Evolutionary conservation across 2,888 invertebrate species (phyloP).

Genomic region (Drosophila mimica): DNA sequence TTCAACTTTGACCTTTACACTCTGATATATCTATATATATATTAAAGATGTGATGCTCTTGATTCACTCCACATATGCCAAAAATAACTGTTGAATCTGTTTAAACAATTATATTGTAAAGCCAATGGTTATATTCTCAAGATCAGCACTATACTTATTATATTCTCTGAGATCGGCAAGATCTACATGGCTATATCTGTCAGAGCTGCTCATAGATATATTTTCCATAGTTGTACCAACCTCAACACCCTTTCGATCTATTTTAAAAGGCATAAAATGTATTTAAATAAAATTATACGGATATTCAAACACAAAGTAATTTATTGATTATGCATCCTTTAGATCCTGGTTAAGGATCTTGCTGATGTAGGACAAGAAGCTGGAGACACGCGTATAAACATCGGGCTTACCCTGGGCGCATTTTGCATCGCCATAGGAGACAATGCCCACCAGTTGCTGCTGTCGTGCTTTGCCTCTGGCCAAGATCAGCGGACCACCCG

Average conservation of each 20-base stretch:
- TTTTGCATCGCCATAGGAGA: conserved; percentile 82
- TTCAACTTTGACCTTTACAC: too few species aligned
- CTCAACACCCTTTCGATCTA: not conserved
- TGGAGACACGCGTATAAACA: conserved; percentile 84
- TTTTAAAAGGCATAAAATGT: not conserved
- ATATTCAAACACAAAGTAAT: conserved; percentile 19
- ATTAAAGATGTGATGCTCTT: not conserved
- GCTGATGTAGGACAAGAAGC: conserved; percentile 80
- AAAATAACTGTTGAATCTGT: not conserved
- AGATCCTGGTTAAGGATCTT: conserved; percentile 72
- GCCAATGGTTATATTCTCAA: not conserved
- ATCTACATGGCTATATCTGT: not conserved
- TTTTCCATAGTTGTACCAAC: too few species aligned
- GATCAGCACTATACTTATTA: not conserved
- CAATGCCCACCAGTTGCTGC: conserved; percentile 81
- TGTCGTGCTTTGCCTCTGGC: conserved; percentile 40
- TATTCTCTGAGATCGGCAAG: not conserved
- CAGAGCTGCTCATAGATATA: not conserved
- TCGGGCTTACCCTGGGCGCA: conserved; percentile 83
- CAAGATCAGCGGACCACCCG: conserved; percentile 84
- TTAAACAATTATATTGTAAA: not conserved
- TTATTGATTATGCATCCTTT: conserved; percentile 47
- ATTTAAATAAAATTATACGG: not conserved
- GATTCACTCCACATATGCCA: too few species aligned
- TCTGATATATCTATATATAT: not conserved